These are phyloP conservation scores for Trididemnum miniatum DNA, from an alignment of 23 tunicate genomes.

Conservation along the genomic window DNA sequence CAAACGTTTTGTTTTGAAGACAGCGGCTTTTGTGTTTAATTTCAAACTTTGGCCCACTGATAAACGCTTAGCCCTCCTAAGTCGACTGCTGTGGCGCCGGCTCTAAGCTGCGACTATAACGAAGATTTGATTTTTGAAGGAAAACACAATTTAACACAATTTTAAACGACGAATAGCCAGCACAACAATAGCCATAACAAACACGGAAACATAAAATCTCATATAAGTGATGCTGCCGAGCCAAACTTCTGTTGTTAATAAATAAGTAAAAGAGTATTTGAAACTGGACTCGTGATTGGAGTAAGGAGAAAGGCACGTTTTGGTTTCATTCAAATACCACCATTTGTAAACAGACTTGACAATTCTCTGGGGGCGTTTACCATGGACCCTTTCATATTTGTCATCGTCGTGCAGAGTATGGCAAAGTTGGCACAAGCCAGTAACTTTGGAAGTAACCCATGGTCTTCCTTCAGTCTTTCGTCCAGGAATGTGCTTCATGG, in stretches of 20 bases:
- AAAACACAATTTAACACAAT: too few relatives aligned
- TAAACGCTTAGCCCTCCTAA: too few relatives aligned
- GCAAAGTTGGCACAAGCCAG: conserved; percentile 39
- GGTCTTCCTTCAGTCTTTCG: background rate
- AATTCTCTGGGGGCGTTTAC: conserved; percentile 21
- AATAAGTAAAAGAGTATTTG: too few relatives aligned
- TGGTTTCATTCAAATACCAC: conserved; percentile 50
- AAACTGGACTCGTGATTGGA: background rate
- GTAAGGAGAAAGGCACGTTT: conserved; percentile 27
- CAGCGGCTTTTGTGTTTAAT: too few relatives aligned
- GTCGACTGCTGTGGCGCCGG: too few relatives aligned
- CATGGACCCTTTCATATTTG: conserved; percentile 1
- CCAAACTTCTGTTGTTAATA: background rate
- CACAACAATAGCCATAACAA: background rate
- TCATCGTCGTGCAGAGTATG: conserved; percentile 38
- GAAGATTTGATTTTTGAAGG: too few relatives aligned
- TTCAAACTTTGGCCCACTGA: too few relatives aligned
- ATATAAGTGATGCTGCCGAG: background rate
- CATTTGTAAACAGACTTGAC: conserved; percentile 21
- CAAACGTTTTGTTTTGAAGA: too few relatives aligned
- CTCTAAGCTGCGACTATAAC: too few relatives aligned
- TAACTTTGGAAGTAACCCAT: background rate
- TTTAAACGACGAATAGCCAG: background rate
- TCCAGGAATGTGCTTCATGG: background rate
- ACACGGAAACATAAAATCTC: background rate